Percentiles rank a stretch among this genome's conserved stretches.
Evolutionary conservation across 2,113 vertebrate species (phyloP).

Genomic region (Poeciliopsis occidentalis): DNA sequence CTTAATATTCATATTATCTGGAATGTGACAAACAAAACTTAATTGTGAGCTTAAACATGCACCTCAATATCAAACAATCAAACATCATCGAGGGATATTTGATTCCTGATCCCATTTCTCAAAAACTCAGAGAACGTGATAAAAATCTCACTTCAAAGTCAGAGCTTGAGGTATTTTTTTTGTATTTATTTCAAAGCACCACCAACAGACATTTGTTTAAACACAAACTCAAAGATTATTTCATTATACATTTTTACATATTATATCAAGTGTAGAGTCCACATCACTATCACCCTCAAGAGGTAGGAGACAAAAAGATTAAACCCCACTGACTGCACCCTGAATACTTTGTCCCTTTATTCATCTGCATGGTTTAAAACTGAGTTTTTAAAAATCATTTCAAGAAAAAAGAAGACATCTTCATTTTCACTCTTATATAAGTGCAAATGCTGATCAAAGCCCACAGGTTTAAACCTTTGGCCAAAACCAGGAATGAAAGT

Average conservation of each 20-base stretch:
- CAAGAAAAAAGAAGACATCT: not conserved
- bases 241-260: slow-evolving; percentile 58
- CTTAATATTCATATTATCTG: not conserved
- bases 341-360: slow-evolving; percentile 56
- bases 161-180: not conserved
- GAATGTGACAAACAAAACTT: not conserved
- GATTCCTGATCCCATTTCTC: too few species aligned
- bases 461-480: slow-evolving; percentile 21
- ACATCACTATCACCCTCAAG: slow-evolving; percentile 61
- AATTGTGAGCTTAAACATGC: not conserved
- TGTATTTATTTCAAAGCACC: slow-evolving; percentile 56
- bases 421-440: slow-evolving; percentile 28
- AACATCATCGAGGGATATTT: too few species aligned
- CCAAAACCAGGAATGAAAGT: slow-evolving; percentile 7
- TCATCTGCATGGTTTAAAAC: slow-evolving; percentile 33
- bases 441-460: slow-evolving; percentile 29
- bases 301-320: slow-evolving; percentile 59
- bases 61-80: not conserved
- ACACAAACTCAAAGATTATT: slow-evolving; percentile 48
- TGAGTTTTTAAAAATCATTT: slow-evolving; percentile 4
- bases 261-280: slow-evolving; percentile 57
- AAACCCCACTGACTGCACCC: slow-evolving; percentile 17
- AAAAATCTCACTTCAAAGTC: not conserved
- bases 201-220: slow-evolving; percentile 42
- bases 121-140: not conserved